Evolutionary conservation across 2,113 vertebrate species (phyloP).

Genomic region (Zosterops lateralis): DNA sequence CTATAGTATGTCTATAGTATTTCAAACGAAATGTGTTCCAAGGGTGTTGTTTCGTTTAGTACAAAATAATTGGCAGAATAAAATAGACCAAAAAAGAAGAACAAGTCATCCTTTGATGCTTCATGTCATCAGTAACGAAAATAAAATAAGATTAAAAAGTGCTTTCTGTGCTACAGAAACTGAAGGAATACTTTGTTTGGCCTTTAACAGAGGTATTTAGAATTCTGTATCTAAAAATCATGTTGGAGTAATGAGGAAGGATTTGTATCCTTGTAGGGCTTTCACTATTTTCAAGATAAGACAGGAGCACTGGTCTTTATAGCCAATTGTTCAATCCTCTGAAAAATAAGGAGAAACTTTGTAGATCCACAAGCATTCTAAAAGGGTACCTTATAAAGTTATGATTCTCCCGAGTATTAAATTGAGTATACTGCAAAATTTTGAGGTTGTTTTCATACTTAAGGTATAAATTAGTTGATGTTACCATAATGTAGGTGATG

Average conservation of each 20-base stretch:
- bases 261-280: background rate
- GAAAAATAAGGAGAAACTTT: background rate
- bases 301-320: background rate
- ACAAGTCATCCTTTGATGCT: background rate
- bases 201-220: background rate
- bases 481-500: background rate
- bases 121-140: background rate
- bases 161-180: background rate
- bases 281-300: background rate
- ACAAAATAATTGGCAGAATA: background rate
- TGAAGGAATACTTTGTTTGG: background rate
- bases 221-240: background rate
- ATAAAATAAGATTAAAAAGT: background rate
- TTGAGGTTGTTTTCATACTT: background rate
- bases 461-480: background rate
- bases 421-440: background rate
- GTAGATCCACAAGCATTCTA: background rate
- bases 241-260: background rate
- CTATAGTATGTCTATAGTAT: background rate
- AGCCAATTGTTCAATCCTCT: background rate
- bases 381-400: background rate
- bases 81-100: background rate
- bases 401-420: background rate
- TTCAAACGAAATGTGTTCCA: background rate
- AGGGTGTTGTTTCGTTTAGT: background rate